Base-by-base conservation (phyloP, 2,888 invertebrate species). In the Cataglyphis cursor region DNA sequence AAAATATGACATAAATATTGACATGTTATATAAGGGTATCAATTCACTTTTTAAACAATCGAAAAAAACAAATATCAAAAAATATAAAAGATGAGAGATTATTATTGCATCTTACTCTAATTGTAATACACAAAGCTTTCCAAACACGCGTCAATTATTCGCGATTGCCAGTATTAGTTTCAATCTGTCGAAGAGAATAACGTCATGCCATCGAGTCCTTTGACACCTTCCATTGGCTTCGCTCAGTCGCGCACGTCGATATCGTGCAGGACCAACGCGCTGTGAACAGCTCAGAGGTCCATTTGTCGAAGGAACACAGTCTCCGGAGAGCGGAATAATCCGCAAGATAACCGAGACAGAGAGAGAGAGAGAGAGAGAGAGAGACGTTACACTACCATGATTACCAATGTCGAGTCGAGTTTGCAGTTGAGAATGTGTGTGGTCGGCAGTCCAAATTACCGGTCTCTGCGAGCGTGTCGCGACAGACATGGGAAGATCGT, bases 351-450 rank as follows among this genome's bases (percentile, higher is more conserved):
- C 35, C 18, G 51, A 51, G 51, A 51, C 10, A 9, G 35, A 31
- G 68, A 62, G 41, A 54, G 8, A 54, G n/a, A 72, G 73, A 35
- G 31, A n/a, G 54, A 21, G 48, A 21, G 78, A 59, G 41, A 28
- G 38, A 62, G 18, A 75, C n/a, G 44, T 57, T 48, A 35, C 41
- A 48, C 78, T 44, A 31, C 21, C 59, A 80, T 73, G 73, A 80
- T 80, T 72, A 73, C 59, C 73, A 44, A 80, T 59, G 74, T 78
- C 73, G 44, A 44, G 78, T 73, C 41, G 73, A 78, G 59, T 80
- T 80, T 80, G 78, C 44, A 80, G 73, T 73, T 72, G 31, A 31
- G 44, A 24, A 9, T 68, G 76, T 54, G 70, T 59, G 59, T 24
- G 65, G n/a, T 41, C 70, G 38, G 76, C 24, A 38, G 66, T 76